Base-by-base conservation (phyloP, 2,797 vertebrate species). In the Helicolenus hilgendorfi region DNA sequence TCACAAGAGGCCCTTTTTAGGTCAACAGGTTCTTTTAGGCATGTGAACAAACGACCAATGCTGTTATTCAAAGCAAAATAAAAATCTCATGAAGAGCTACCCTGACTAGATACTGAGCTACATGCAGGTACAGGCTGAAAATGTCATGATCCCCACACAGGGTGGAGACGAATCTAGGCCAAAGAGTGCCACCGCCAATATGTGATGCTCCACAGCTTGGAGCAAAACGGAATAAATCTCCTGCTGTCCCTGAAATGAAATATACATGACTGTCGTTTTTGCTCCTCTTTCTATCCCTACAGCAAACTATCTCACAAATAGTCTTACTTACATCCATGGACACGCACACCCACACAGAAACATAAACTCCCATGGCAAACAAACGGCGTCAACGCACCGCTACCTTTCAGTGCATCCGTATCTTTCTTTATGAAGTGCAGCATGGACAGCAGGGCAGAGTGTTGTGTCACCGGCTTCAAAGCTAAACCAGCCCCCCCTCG, bases 381-480 rank as follows among this genome's bases (percentile, higher is more conserved):
- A 92, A 90, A 92, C 90, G 82, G 58, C 55, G 62, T 60, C 49
- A 38, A 27, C 26, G 26, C 77, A 3, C 59, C 15, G 69, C 86
- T 83, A 49, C 55, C 31, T 76, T 91, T 84, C 73, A 85, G 20
- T 76, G 70, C 76, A 84, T 60, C 67, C 59, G n/a, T 38, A 67
- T 89, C 60, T 89, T 72, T 65, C 75, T 77, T 69, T 56, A 79
- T 35, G 82, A 88, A 73, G 77, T 84, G 79, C 75, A 63, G 82
- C 70, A 41, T 27, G 53, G 29, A 62, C 63, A 69, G 81, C 27
- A 64, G 62, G n/a, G 63, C 77, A n/a, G 33, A 65, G 77, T 29
- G 76, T 45, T 69, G 79, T 67, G 86, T 79, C 83, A 78, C 79
- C 60, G 70, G 65, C 91, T 95, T 96, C 94, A 94, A 95, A 95